Percentiles rank a stretch among this genome's conserved stretches.
Conservation (phyloP, 2,888 invertebrate species). For the Synanthedon andrenaeformis region DNA sequence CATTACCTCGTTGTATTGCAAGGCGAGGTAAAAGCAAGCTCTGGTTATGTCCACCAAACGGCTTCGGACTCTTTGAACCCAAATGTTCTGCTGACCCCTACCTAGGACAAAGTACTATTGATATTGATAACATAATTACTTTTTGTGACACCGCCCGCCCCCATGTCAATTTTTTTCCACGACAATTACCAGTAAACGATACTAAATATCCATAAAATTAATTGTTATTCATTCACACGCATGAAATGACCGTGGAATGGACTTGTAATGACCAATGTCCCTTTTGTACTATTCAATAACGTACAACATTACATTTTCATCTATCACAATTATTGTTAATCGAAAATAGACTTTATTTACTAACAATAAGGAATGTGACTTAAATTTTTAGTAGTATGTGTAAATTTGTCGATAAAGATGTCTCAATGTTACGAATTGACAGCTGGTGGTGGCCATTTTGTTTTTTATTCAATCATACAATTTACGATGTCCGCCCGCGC, state of each 20-base stretch:
- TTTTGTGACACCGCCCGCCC: conserved; percentile 23
- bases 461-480: conserved; percentile 25
- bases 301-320: not conserved
- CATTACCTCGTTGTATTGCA: too few relatives aligned
- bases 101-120: too few relatives aligned
- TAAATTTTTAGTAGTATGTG: conserved; percentile 1
- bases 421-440: conserved; percentile 52
- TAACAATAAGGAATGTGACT: conserved; percentile 4
- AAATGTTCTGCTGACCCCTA: too few relatives aligned
- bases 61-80: too few relatives aligned
- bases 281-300: conserved; percentile 21
- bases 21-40: too few relatives aligned
- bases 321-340: not conserved
- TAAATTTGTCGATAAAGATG: conserved; percentile 25
- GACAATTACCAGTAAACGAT: conserved; percentile 36
- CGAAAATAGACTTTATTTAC: conserved; percentile 12
- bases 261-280: conserved; percentile 9
- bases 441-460: conserved; percentile 52
- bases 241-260: conserved; percentile 15
- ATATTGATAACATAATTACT: not conserved
- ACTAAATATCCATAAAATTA: conserved; percentile 55
- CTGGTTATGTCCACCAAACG: too few relatives aligned
- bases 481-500: conserved; percentile 39
- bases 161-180: conserved; percentile 46
- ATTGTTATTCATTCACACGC: conserved; percentile 56